phyloP scores from a whole-genome alignment of 2,113 vertebrate genomes.

The Equus przewalskii region DNA sequence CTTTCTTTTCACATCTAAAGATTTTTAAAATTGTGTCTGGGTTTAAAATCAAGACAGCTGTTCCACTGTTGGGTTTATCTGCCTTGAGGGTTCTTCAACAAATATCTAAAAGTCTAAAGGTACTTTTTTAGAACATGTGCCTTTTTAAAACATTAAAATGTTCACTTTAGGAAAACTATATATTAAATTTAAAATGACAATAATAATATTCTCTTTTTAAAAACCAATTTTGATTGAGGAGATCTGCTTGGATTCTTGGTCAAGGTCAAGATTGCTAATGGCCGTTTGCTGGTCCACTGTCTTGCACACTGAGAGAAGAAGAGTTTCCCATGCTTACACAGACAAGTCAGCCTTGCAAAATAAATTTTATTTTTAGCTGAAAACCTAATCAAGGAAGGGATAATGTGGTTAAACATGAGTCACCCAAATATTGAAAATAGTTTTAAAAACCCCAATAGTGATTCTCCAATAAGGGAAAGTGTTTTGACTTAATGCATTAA shows the following conservation, averaged over 20 bases:
- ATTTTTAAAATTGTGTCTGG: not conserved
- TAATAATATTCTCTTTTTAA: not conserved
- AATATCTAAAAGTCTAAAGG: not conserved
- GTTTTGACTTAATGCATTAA: conserved; percentile 27
- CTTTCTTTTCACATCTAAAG: not conserved
- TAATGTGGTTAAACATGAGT: not conserved
- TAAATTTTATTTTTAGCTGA: conserved; percentile 1
- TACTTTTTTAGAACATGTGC: not conserved
- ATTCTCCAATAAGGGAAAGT: not conserved
- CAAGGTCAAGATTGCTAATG: not conserved
- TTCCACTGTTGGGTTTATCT: not conserved
- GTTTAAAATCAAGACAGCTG: conserved; percentile 10
- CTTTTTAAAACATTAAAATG: not conserved
- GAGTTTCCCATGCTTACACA: not conserved
- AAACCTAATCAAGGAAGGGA: not conserved
- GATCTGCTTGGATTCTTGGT: not conserved
- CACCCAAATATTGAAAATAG: conserved; percentile 40
- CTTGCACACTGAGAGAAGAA: not conserved
- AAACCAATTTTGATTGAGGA: not conserved
- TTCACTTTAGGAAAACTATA: not conserved
- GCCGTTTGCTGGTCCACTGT: not conserved
- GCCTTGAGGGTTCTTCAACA: not conserved
- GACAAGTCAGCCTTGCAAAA: conserved; percentile 44
- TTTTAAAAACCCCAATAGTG: not conserved
- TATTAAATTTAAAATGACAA: not conserved